Evolutionary conservation across 2,888 invertebrate species (phyloP), one percentile per base, ranked within the genome.

Genomic region (Sicus ferrugineus): DNA sequence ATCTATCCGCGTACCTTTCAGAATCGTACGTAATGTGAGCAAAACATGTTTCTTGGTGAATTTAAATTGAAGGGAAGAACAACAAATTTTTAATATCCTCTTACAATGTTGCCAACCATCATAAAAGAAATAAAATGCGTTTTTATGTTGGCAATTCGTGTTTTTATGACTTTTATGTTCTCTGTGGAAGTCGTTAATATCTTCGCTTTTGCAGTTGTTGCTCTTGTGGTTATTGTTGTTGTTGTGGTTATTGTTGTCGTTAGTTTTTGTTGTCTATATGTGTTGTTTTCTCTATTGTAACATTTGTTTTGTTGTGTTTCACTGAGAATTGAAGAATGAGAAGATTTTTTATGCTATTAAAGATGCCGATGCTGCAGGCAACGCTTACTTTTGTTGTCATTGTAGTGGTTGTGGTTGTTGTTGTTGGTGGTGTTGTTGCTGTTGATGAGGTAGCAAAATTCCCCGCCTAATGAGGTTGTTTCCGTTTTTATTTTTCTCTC

Each of bases 111-210:
- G 58, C 58, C 58, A 58, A 58, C 31, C 21, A 28, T 16, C 62
- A 62, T 34, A 58, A 34, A 34, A 34, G 34, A 58, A 31, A 58
- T 34, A 58, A 58, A 58, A 58, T 19, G 19, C 19, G n/a, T 62
- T 62, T 62, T 62, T 21, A 62, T 62, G 62, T 62, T 46, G 62
- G 46, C 26, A 62, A 46, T 46, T 62, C 46, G 46, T 26, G 28
- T 54, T 46, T n/a, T n/a, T n/a, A 42, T n/a, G 42, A n/a, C n/a
- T 42, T 54, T 54, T 54, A 54, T 54, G 54, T 23, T 26, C 26
- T 54, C 28, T 54, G 54, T 54, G 23, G n/a, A n/a, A n/a, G 54
- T 54, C 23, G 9, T 6, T 28, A 28, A 54, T 54, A 14, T 4
- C 28, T 54, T 2, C 7, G 21, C 28, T 50, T 7, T 50, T 50